Evolutionary conservation across 2,888 invertebrate species (phyloP).

Genomic region (Drosophila prostipennis): DNA sequence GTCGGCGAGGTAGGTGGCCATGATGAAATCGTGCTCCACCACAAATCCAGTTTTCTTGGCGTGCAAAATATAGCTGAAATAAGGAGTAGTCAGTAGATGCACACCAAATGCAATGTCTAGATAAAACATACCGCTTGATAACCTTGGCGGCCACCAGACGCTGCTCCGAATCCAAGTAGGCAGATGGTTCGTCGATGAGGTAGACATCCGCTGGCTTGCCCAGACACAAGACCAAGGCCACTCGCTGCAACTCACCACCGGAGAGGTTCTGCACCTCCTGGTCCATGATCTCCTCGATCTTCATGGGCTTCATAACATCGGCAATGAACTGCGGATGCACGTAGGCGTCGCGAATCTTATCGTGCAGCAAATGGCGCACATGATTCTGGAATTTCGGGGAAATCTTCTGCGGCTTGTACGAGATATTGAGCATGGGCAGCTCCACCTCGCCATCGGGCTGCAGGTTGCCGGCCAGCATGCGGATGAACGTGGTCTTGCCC

Average conservation of each 20-base stretch:
- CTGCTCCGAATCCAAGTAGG: conserved; percentile 99
- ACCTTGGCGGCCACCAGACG: conserved; percentile 99
- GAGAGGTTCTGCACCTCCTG: conserved; percentile 99
- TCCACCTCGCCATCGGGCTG: conserved; percentile 91
- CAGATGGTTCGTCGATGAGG: conserved; percentile 99
- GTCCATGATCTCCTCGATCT: conserved; percentile 98
- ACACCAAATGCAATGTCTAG: accelerated
- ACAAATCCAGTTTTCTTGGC: conserved; percentile 99
- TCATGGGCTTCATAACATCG: conserved; percentile 99
- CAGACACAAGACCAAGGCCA: conserved; percentile 97
- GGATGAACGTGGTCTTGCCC: conserved; percentile 99
- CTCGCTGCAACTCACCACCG: conserved; percentile 99
- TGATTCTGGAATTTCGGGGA: conserved; percentile 98
- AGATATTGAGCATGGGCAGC: conserved; percentile 95
- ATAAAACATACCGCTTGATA: conserved; percentile 92
- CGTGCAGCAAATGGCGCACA: conserved; percentile 96
- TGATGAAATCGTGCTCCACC: conserved; percentile 99
- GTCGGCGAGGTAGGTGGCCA: conserved; percentile 99
- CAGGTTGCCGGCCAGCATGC: conserved; percentile 98
- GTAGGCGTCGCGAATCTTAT: conserved; percentile 98
- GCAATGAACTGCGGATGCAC: conserved; percentile 99
- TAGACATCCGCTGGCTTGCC: conserved; percentile 99
- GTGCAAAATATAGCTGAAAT: conserved; percentile 94
- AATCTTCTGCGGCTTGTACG: conserved; percentile 99
- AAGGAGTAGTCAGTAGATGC: not conserved